Evolutionary conservation across 2,113 vertebrate species (phyloP), one percentile per base, ranked within the genome.

Genomic region (Geococcyx californianus): DNA sequence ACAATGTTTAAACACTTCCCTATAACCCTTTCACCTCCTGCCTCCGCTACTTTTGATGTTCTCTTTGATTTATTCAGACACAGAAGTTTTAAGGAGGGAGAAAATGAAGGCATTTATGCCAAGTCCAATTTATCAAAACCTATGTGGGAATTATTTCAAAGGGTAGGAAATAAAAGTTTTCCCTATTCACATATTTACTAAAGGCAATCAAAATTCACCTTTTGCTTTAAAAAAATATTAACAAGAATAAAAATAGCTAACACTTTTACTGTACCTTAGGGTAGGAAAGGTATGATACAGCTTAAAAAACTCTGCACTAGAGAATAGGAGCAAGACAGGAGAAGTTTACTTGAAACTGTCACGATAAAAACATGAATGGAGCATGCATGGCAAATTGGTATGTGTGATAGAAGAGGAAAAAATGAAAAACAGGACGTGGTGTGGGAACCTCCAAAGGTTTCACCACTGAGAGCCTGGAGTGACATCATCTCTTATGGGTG

Each of bases 11-110:
- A 82, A 68, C 72, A 68, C 72, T 85, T 88, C 78, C 33, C n/a
- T 28, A 64, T 40, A 95, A 84, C 77, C 67, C 62, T 62, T 91
- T 91, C 69, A 60, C 49, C 80, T 23, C 44, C 56, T 60, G 28
- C 74, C 60, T 91, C 69, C 49, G 45, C 49, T 94, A 56, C 68
- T 94, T 94, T 76, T 89, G 52, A 90, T 84, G 66, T 9, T 83
- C 23, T 66, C 84, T 93, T 81, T 93, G 77, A 95, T 92, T 96
- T 94, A 84, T 47, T 85, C 79, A 89, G 58, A 79, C 38, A 90
- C 15, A 83, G 92, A 94, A 77, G 38, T 95, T 79, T 91, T 79
- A 93, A 0, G 0, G 19, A 78, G 16, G 84, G 56, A 89, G 44
- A 87, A 89, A 94, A 94, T 23, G 14, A 94, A 93, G 76, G 79